A percentile compares a stretch with the other conserved stretches of the same genome.
These are phyloP conservation scores for Clangula hyemalis DNA, from an alignment of 2,797 vertebrate species.

Conservation along the genomic window DNA sequence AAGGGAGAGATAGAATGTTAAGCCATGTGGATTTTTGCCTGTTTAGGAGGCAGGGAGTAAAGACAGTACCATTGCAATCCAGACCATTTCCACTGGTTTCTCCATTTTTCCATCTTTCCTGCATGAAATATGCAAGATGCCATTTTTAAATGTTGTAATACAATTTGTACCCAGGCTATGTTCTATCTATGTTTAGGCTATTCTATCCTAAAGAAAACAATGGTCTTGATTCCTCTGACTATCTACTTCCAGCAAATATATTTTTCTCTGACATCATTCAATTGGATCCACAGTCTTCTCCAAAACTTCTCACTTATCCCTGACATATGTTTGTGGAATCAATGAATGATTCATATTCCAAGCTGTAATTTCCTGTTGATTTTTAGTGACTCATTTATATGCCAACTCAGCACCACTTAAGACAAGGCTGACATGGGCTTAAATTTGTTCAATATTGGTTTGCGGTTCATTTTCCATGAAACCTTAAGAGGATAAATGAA, in stretches of 20 bases:
- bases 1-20: neutral
- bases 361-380: conserved; percentile 43
- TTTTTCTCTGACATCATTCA: conserved; percentile 10
- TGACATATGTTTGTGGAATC: neutral
- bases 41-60: neutral
- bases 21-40: neutral
- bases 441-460: neutral
- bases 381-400: conserved; percentile 48
- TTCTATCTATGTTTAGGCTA: too few species aligned
- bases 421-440: neutral
- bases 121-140: neutral
- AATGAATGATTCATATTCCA: conserved; percentile 35
- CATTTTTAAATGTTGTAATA: neutral
- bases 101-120: neutral
- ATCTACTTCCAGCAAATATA: neutral
- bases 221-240: neutral
- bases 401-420: conserved; percentile 39
- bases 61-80: neutral
- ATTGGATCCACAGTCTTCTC: neutral
- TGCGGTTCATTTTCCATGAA: neutral
- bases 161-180: neutral
- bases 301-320: neutral
- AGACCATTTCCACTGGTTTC: neutral
- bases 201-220: fast-evolving
- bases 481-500: neutral